Conservation (phyloP, 2,888 invertebrate genomes). For the Syrphus vitripennis region DNA sequence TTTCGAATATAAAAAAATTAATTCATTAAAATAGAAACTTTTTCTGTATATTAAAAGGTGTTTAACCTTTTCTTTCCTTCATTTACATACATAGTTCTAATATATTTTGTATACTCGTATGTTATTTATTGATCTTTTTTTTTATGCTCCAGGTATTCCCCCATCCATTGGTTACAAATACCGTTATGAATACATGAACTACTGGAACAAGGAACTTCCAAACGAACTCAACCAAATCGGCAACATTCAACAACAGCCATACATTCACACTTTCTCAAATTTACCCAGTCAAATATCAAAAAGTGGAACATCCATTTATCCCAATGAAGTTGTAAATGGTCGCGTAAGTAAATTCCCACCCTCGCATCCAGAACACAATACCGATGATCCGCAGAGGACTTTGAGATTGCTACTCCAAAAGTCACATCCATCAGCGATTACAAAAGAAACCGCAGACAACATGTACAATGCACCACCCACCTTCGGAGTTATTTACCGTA, state of each 20-base stretch:
- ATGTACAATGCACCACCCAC: conserved; percentile 81
- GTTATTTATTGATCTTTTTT: not conserved
- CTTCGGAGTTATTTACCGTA: conserved; percentile 73
- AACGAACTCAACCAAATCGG: conserved; percentile 84
- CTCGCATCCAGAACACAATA: conserved; percentile 75
- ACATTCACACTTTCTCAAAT: conserved; percentile 69
- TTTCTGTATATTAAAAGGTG: too few species aligned
- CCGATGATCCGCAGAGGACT: conserved; percentile 79
- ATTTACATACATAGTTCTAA: too few species aligned
- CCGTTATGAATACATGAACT: conserved; percentile 88
- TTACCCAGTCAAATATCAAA: conserved; percentile 74
- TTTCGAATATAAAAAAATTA: too few species aligned
- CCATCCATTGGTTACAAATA: conserved; percentile 89
- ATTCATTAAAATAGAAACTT: too few species aligned
- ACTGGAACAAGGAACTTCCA: conserved; percentile 93
- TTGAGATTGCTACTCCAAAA: conserved; percentile 78
- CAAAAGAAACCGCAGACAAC: conserved; percentile 76
- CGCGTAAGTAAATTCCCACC: conserved; percentile 80
- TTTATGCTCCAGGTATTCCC: conserved; percentile 84
- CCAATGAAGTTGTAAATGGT: conserved; percentile 78
- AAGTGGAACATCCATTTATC: conserved; percentile 73
- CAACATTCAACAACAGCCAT: conserved; percentile 77
- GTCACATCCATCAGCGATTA: conserved; percentile 68
- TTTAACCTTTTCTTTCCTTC: too few species aligned
- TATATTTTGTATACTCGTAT: not conserved